Conservation (phyloP, 2,888 invertebrate genomes). For the Eutolmus rufibarbis region DNA sequence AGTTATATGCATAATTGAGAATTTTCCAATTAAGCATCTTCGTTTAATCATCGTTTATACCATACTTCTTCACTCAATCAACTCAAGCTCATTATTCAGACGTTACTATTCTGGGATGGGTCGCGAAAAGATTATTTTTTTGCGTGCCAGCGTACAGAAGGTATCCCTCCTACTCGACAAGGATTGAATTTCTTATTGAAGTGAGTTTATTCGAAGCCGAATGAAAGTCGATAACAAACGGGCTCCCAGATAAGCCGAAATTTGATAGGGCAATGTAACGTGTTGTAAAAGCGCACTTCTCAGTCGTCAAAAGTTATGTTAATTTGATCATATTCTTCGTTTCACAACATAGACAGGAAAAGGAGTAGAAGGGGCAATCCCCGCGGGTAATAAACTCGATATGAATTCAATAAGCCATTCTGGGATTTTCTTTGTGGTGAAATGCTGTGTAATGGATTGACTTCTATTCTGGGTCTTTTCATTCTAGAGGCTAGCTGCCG, state of each 20-base stretch:
- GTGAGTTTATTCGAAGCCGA: neutral
- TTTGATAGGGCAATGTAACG: neutral
- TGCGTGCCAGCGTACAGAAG: neutral
- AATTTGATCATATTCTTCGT: neutral
- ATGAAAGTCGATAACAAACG: neutral
- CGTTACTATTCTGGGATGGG: neutral
- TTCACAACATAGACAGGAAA: neutral
- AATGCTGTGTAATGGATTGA: neutral
- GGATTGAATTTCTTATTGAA: neutral
- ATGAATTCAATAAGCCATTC: conserved; percentile 10
- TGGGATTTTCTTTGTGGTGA: neutral
- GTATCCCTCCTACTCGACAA: neutral
- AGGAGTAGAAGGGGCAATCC: neutral
- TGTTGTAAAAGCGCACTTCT: neutral
- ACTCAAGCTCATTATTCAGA: neutral
- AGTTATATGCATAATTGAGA: too few species aligned
- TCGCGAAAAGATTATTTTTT: neutral
- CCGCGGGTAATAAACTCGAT: neutral
- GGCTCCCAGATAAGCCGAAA: neutral
- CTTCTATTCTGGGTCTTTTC: neutral
- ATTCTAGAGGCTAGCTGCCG: neutral
- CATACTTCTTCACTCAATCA: neutral
- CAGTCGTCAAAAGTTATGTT: neutral
- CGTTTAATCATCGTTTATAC: neutral
- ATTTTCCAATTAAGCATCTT: too few species aligned